Evolutionary conservation across 2,888 invertebrate genomes (phyloP), one percentile per base, ranked within the genome.

Genomic region (Lithosia quadra): DNA sequence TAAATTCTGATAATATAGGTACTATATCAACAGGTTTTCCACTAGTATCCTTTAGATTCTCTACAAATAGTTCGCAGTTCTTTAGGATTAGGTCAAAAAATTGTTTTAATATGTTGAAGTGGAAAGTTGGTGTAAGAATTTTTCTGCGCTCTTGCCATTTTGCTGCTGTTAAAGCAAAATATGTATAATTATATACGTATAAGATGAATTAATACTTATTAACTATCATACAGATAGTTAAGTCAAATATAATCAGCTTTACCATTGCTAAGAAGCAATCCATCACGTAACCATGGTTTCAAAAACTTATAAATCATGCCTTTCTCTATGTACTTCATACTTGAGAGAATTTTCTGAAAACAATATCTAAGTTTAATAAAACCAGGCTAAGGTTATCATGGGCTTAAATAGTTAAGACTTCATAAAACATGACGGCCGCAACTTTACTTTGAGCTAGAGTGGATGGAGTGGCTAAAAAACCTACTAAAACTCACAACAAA

Each of bases 61-160:
- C 78, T 0, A 94, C 86, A 60, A 95, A 82, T 18, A 85, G 87
- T 18, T 88, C 84, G n/a, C 90, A 88, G 63, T 95, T 95, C 68
- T 95, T 93, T 68, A 92, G 88, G 21, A 96, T 88, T n/a, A 92
- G 84, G 0, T 89, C 81, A 49, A 86, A 87, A 74, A 92, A 94
- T 71, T 89, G 84, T 70, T 95, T 91, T 8, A 96, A 84, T 66
- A 96, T 95, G 77, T 96, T 96, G 73, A 96, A 96, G 82, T 96
- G 96, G 82, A 97, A 96, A 0, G 96, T 95, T 0, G 96, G 96
- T 0, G 96, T 96, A 5, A 97, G 84, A 64, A 96, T 92, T 85
- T 96, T 96, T 66, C 96, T 88, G n/a, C 96, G 92, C 0, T 86
- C 83, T 39, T 95, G 95, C 97, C 97, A 97, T 87, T 96, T 96